Base-by-base conservation (phyloP, 2,113 vertebrate species). In the Chloroceryle aenea region DNA sequence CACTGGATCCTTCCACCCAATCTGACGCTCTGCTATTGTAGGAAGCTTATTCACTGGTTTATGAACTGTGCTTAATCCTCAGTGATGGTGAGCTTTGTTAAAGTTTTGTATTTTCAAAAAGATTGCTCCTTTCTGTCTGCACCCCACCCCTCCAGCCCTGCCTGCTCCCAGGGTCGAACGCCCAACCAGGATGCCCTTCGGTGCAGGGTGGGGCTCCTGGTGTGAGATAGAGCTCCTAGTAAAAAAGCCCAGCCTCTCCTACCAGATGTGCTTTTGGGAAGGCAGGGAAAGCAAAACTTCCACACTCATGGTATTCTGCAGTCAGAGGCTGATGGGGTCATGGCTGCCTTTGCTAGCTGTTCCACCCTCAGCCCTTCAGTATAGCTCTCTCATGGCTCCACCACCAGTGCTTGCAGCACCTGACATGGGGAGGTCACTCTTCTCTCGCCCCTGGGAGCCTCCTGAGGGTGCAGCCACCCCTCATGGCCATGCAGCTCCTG, bases 31-130 rank as follows among this genome's bases (percentile, higher is more conserved):
- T 98, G 94, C 97, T 95, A 95, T 97, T 97, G 98, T 97, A 98
- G 98, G 97, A 97, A 97, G 97, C 96, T 98, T 97, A 98, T 98
- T 98, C 98, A 98, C 98, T 98, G 97, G 82, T 94, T 98, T 87
- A 97, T 98, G 98, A 98, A 97, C 92, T 93, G 87, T 77, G 90
- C 94, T 94, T 98, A 98, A 99, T 98, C 98, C 97, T 93, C 56
- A 72, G 93, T 97, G 97, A 98, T 96, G 96, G 96, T 95, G 96
- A 97, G 93, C 94, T 98, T 97, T 95, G 97, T 66, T 96, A 96
- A 89, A 62, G 27, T 42, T 92, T 78, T 38, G 62, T 89, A 43
- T 93, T 95, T 91, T 81, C 92, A 96, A 97, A 96, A 93, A 50
- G 93, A 96, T 85, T 95, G 85, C 94, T 97, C 81, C 91, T 90